Evolutionary conservation across 2,888 invertebrate genomes (phyloP), one percentile per base, ranked within the genome.

Genomic region (Ochropleura plecta): DNA sequence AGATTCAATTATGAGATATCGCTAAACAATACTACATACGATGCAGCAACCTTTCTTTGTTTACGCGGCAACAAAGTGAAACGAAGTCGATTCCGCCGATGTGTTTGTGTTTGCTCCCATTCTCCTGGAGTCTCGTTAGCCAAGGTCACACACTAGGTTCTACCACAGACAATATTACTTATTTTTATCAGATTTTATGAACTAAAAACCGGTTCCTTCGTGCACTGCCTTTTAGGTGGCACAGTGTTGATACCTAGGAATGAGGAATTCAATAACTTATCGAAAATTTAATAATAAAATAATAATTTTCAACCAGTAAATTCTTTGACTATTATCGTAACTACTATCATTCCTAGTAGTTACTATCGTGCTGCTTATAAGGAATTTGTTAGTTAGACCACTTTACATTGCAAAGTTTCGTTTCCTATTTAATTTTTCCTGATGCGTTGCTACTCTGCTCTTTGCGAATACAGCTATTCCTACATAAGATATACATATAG

Each of bases 1-100:
- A 95, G 95, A 95, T 96, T 95, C 92, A 94, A 95, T 95, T 95
- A 92, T 88, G 87, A 91, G 95, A 95, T 95, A 95, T 91, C 90
- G 86, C 83, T 90, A 90, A 94, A 95, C 95, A 95, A 94, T 94
- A 92, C 93, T 90, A 92, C 90, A 90, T 89, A 90, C 89, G 92
- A 91, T 92, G 91, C 91, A 91, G 91, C 92, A 92, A 92, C 89
- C 90, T 92, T 92, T 92, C 93, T 94, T 95, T 94, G 94, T 94
- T 93, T 93, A 91, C 91, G 86, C 88, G 82, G 87, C 86, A 88
- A 91, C 91, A 90, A 89, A 90, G 90, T 90, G 91, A 91, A 92
- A 91, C 91, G 90, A 92, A 81, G 78, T 62, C 92, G 91, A 92
- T 89, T 92, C 90, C 89, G 90, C 90, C 90, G 91, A 85, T 82